Evolutionary conservation across 2,797 vertebrate species (phyloP), one percentile per base, ranked within the genome.

Genomic region (Falco berigora): DNA sequence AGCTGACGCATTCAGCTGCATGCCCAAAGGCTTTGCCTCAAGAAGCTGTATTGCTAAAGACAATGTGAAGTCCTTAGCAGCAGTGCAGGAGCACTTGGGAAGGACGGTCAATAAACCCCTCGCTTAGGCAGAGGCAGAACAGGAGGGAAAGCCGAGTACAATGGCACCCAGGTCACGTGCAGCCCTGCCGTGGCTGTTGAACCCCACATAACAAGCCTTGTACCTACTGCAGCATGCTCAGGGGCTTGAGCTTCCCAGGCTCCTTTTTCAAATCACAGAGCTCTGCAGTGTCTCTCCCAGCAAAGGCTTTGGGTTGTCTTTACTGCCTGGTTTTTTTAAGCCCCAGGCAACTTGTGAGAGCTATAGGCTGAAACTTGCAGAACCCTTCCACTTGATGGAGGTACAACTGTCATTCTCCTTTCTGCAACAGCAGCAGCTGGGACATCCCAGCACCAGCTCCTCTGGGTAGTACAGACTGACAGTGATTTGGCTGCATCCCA

Each of bases 101-200:
- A 38, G 68, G 59, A 77, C 28, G n/a, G n/a, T 36, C 5, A 2
- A 36, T 18, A 32, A 79, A 13, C 20, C 23, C 40, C 46, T 34
- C 40, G 19, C 8, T 24, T 52, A 79, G 32, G 25, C 64, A 79
- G 76, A n/a, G 76, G 40, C 44, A 47, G 32, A 36, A n/a, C 40
- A 53, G 50, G 40, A 78, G 40, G 34, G 28, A 32, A 69, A 46
- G 47, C 38, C 22, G 58, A 44, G 40, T 71, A 46, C 36, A 25
- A 23, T 23, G 32, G 30, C 30, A 49, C 19, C 14, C 56, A 12
- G 23, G 14, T 30, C 21, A 50, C 0, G 0, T 38, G 63, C 36
- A 72, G 52, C n/a, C 38, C 78, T 9, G 5, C 34, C 2, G 4
- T 38, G 15, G 34, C 55, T 69, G 21, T 30, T 62, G 53, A 46